Conservation (phyloP, 2,113 vertebrate species). For the Centropus unirufus region DNA sequence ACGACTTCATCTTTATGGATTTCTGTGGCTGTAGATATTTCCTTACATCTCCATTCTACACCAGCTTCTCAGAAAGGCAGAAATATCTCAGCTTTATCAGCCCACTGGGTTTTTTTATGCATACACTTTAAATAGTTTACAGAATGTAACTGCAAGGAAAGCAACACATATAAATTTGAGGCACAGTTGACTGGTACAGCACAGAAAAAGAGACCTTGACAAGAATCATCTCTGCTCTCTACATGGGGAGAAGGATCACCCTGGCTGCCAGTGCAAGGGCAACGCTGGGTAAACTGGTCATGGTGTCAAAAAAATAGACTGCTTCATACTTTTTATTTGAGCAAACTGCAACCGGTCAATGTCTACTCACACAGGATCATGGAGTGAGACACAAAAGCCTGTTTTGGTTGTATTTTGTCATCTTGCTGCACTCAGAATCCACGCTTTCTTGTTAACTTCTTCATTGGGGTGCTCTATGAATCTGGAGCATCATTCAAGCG, state of each 20-base stretch:
- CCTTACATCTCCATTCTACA: background rate
- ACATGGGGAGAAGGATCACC: background rate
- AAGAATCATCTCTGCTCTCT: background rate
- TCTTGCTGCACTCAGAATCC: background rate
- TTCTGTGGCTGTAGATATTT: background rate
- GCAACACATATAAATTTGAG: background rate
- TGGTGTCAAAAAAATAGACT: background rate
- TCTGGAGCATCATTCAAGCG: background rate
- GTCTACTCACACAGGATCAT: background rate
- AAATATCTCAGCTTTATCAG: background rate
- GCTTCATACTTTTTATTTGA: background rate
- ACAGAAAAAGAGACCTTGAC: background rate
- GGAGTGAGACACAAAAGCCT: background rate
- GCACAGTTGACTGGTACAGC: background rate
- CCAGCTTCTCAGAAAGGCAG: background rate
- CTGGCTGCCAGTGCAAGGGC: background rate
- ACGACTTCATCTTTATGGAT: background rate
- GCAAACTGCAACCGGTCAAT: background rate
- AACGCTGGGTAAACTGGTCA: accelerated
- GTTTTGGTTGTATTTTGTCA: background rate
- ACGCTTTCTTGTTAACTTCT: background rate
- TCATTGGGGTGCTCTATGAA: background rate
- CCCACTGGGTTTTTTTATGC: background rate
- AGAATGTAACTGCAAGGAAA: background rate
- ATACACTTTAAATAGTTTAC: background rate